Evolutionary conservation across 92 coral and sea anemone genomes (phyloP), one percentile per base, ranked within the genome.

Genomic region (Epizoanthus ramosus): DNA sequence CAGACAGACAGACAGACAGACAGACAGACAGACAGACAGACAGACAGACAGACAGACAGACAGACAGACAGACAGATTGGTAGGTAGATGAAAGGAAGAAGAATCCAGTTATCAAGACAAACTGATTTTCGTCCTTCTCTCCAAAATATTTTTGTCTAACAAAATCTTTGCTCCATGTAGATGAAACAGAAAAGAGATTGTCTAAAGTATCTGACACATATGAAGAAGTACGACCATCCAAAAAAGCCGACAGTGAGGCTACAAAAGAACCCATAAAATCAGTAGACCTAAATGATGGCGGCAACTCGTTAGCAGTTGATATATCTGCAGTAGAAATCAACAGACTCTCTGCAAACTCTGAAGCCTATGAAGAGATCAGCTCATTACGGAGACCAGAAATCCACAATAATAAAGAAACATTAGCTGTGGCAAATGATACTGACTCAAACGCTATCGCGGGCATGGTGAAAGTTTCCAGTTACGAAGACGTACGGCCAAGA

Each of bases 281-380:
- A 3, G 15, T 56, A 58, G 43, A 75, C 54, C 5, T 18, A 22
- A 12, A 13, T 0, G 24, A 3, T 59, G 18, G 43, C 8, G 15
- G 16, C 10, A 43, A 8, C 6, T 68, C 15, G 24, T 37, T 75
- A 60, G 8, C 14, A 8, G 57, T 39, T 75, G 28, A 35, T 57
- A 58, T 33, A 58, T 17, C 31, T 59, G 6, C 68, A 8, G 56
- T 14, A 13, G 19, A 19, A 14, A 35, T 21, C 18, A 75, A 75
- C 68, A 59, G 81, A 59, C 63, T 75, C 2, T 75, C 81, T 8
- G 19, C 81, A 4, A 63, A 63, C 14, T 75, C 81, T n/a, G 81
- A 75, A 21, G 69, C 69, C 25, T 75, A 75, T 60, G 81, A 75
- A 60, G 81, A 75, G 69, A 59, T 75, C 21, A 23, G 23, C n/a